Percentiles rank a stretch among this genome's conserved stretches.
Evolutionary conservation across 2,113 vertebrate species (phyloP).

Genomic region (Chloropsis cyanopogon): DNA sequence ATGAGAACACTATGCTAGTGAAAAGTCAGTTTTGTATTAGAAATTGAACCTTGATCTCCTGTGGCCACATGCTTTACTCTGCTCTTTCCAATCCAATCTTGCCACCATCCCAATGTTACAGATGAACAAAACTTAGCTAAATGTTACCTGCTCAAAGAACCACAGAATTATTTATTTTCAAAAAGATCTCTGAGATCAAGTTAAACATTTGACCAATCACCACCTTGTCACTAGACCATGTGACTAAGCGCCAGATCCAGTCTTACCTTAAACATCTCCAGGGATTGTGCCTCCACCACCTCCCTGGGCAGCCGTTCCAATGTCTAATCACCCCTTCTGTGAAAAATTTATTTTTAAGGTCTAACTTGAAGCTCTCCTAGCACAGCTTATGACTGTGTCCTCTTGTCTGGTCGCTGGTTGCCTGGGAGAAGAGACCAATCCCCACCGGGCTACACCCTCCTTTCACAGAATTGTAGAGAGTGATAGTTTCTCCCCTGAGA

Average conservation of each 20-base stretch:
- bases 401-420: fast-evolving
- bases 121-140: not conserved
- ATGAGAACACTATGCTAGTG: not conserved
- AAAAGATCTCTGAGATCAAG: not conserved
- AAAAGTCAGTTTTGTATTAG: not conserved
- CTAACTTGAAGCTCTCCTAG: not conserved
- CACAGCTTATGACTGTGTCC: fast-evolving
- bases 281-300: not conserved
- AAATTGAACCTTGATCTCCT: not conserved
- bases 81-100: not conserved
- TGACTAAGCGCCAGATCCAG: not conserved
- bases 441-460: not conserved
- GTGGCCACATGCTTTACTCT: not conserved
- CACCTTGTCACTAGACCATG: not conserved
- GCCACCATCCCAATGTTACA: not conserved
- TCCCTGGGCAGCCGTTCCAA: not conserved
- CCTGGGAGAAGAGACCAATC: not conserved
- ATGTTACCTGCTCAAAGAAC: not conserved
- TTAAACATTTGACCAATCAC: not conserved
- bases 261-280: not conserved
- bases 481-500: fast-evolving
- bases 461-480: not conserved
- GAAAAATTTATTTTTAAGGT: not conserved
- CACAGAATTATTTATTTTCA: not conserved
- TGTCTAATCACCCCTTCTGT: not conserved